Evolutionary conservation across 37 sponge, comb jelly and placozoan genomes (phyloP), one percentile per base, ranked within the genome.

Genomic region (Theonella swinhoei): DNA sequence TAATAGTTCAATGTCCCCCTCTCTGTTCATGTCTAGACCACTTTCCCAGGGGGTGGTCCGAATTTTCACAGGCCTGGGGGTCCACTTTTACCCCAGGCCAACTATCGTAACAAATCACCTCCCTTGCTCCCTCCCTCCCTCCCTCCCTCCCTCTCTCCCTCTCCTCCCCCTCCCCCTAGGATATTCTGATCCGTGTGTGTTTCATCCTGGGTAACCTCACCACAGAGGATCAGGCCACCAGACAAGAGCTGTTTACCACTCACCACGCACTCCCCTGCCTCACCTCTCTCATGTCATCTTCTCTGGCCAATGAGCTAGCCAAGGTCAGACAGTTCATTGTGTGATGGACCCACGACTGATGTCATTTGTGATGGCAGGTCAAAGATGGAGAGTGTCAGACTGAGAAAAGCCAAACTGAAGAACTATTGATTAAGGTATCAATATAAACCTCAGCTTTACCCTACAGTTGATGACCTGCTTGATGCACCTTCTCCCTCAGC

Each of bases 141-240:
- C 72, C 29, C 75, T 86, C 74, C 39, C 80, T 68, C 80, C 72
- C 66, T 40, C 80, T 79, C 80, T 79, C 41, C 25, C 78, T 79
- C 61, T 79, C 68, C 41, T n/a, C n/a, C 28, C 54, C 29, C 70
- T 59, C 39, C 79, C 22, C 8, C 37, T 62, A 95, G 96, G 96
- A 95, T 35, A 87, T 92, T 11, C 68, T 87, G 11, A 84, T 95
- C 17, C 83, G 96, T 5, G 67, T 95, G 64, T 89, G 96, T 74
- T 95, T 92, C 82, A 83, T 90, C 22, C 88, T 95, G 31, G 94
- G 96, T 25, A 95, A 95, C 72, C 28, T 94, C 35, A 82, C 89
- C 7, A 36, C 87, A 26, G 80, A 64, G n/a, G 80, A 87, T 39
- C 64, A 78, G 22, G 66, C 29, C 29, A 62, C 67, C 3, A 83